phyloP scores from a whole-genome alignment of 2,113 vertebrate species.

The Felis chaus region DNA sequence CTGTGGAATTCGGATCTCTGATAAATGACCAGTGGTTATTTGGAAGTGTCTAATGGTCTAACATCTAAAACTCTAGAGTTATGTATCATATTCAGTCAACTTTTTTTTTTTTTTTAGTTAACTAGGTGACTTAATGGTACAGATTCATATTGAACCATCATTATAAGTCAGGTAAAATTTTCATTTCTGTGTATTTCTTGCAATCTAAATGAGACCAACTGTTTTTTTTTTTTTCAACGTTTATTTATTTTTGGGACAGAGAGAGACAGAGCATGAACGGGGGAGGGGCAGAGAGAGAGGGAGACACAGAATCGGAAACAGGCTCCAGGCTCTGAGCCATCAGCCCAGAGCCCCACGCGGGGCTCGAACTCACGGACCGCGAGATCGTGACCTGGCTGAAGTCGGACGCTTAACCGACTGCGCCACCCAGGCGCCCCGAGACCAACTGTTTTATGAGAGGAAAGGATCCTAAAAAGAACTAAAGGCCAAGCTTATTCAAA shows the following conservation, averaged over 20 bases:
- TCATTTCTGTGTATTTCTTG: constrained; percentile 1
- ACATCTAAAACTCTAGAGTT: not conserved
- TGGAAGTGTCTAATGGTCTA: not conserved
- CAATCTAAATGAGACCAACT: constrained; percentile 1
- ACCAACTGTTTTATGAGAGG: not conserved
- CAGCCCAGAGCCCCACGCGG: too few species aligned
- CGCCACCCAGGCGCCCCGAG: not conserved
- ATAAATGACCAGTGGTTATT: not conserved
- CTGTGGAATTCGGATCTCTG: not conserved
- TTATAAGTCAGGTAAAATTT: constrained; percentile 24
- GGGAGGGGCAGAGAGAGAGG: too few species aligned
- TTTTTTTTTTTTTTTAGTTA: constrained; percentile 37
- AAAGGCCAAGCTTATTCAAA: constrained; percentile 49
- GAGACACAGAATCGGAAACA: too few species aligned
- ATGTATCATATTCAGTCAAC: not conserved
- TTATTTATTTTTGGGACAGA: too few species aligned
- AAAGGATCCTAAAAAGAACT: not conserved
- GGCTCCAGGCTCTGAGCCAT: too few species aligned
- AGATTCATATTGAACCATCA: constrained; percentile 35
- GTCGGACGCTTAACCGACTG: too few species aligned
- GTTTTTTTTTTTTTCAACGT: not conserved
- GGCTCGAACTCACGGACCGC: too few species aligned
- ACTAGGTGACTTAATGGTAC: not conserved
- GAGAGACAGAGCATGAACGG: too few species aligned
- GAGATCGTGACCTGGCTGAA: too few species aligned